Evolutionary conservation across 2,113 vertebrate species (phyloP), one percentile per base, ranked within the genome.

Genomic region (Hypomesus transpacificus): DNA sequence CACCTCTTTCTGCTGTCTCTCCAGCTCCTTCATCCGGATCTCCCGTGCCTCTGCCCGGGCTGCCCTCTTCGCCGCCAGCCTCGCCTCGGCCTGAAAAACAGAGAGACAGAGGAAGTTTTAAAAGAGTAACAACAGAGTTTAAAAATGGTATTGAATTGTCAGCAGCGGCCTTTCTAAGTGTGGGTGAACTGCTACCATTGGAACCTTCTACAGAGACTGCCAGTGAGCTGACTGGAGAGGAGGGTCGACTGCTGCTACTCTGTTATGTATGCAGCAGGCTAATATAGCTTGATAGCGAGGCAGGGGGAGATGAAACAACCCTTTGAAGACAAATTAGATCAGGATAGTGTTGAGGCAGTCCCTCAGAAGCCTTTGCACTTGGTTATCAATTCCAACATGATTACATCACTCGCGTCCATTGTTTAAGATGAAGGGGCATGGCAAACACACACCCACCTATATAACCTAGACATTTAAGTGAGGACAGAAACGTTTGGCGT

Each of bases 1-100:
- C 80, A 96, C 96, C 95, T 96, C 95, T 21, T 94, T 96, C 86
- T 98, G 95, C 57, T 96, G 95, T 53, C 93, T 88, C 87, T 97
- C 96, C 85, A 98, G 90, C 76, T 98, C 96, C 78, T 93, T 96
- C 95, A 98, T 96, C 3, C 96, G 89, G 80, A 97, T 96, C 77
- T 96, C 95, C 1, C 95, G 85, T 2, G 96, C 96, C 82, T 97
- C 96, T 0, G 95, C 95, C 3, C 96, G 91, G 0, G 95, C 96
- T 0, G 94, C 94, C 14, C 96, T 86, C 87, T 95, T 97, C 0
- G 95, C 95, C 0, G 94, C 96, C 0, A 98, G 90, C 68, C 95
- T 77, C 0, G 94, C 94, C 87, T 98, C 96, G 4, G 95, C 95
- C 96, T 98, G 86, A 1, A 20, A 28, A 28, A 56, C 60, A 2